Evolutionary conservation across 2,888 invertebrate species (phyloP).

Genomic region (Vandiemenella viatica): DNA sequence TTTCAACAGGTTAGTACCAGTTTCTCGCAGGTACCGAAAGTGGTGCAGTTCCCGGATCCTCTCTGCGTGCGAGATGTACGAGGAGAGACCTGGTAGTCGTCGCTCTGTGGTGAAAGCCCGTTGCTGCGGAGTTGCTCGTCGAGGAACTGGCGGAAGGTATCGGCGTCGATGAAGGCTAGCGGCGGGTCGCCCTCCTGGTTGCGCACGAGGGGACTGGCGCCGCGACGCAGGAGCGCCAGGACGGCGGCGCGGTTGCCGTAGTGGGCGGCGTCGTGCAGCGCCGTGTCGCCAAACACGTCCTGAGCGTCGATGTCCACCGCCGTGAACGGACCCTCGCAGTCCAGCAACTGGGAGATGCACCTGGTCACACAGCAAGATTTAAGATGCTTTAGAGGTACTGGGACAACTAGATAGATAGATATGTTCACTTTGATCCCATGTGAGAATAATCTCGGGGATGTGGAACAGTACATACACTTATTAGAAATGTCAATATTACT

Average conservation of each 20-base stretch:
- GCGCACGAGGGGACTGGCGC: neutral
- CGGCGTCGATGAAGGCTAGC: neutral
- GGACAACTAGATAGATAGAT: no score
- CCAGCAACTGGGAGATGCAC: neutral
- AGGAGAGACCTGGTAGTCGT: conserved; percentile 3
- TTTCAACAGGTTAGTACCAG: no score
- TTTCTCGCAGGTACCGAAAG: no score
- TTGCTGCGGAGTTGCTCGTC: neutral
- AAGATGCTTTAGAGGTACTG: no score
- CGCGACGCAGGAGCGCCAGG: conserved; percentile 1
- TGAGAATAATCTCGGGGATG: no score
- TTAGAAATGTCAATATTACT: no score
- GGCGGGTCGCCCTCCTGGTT: conserved; percentile 2
- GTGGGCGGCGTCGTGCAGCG: conserved; percentile 4
- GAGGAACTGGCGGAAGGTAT: neutral
- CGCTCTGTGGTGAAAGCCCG: neutral
- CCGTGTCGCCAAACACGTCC: conserved; percentile 5
- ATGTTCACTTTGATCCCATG: no score
- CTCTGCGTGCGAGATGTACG: no score
- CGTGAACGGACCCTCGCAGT: neutral
- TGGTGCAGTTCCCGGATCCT: no score
- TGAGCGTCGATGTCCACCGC: neutral
- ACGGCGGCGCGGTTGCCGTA: conserved; percentile 5
- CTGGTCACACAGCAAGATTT: neutral
- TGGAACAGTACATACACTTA: no score